Evolutionary conservation across 1,140 invertebrate genomes (phyloP).

Genomic region (Philotrypesis tridentata): DNA sequence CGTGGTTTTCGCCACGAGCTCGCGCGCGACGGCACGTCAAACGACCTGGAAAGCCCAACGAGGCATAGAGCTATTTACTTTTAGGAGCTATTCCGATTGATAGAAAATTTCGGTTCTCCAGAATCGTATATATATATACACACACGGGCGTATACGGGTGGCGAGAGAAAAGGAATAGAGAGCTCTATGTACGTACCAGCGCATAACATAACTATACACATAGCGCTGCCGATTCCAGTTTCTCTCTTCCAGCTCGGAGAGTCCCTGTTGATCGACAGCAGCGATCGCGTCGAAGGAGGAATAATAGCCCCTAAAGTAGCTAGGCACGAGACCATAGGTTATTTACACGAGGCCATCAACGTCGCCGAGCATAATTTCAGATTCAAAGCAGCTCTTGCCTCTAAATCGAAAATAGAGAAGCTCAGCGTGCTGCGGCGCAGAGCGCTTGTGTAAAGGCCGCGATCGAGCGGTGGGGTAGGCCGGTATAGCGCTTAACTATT

Average conservation of each 20-base stretch:
- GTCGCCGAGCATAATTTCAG: conserved; percentile 37
- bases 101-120: conserved; percentile 7
- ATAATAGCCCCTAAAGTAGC: conserved; percentile 46
- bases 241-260: background rate
- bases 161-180: background rate
- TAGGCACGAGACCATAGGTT: conserved; percentile 31
- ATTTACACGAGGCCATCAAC: conserved; percentile 43
- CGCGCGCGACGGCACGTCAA: background rate
- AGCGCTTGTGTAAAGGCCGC: conserved; percentile 29
- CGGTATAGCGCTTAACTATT: background rate
- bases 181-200: too few species aligned
- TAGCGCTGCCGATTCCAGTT: background rate
- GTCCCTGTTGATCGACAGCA: conserved; percentile 18
- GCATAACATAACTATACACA: background rate
- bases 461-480: too few species aligned
- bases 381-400: conserved; percentile 10
- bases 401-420: conserved; percentile 43
- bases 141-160: background rate
- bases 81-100: conserved; percentile 4
- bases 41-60: conserved; percentile 5
- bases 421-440: conserved; percentile 18
- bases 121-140: background rate
- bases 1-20: background rate
- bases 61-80: background rate
- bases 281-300: conserved; percentile 44